These are phyloP conservation scores for Sylvicapra grimmia DNA, from an alignment of 2,113 vertebrate species.

Conservation along the genomic window DNA sequence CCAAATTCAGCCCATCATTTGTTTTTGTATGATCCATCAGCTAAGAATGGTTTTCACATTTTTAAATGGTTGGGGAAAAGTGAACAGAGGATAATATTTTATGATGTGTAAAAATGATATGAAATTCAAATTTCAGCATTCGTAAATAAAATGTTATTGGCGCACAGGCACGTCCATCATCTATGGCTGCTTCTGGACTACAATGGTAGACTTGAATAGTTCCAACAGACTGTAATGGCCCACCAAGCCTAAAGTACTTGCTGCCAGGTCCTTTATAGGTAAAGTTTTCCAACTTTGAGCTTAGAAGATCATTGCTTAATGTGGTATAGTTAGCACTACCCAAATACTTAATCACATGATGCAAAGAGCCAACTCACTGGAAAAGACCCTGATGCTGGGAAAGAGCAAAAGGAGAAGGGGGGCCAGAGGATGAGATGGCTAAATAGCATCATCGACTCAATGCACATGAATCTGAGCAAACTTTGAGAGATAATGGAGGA, in stretches of 20 bases:
- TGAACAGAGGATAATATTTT: neutral
- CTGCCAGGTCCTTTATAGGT: neutral
- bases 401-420: neutral
- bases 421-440: neutral
- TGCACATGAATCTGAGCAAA: neutral
- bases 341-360: neutral
- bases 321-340: neutral
- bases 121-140: constrained; percentile 22
- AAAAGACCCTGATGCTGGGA: neutral
- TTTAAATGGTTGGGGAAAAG: neutral
- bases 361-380: neutral
- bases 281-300: neutral
- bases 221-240: neutral
- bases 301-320: neutral
- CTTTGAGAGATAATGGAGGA: neutral
- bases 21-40: neutral
- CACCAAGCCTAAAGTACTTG: neutral
- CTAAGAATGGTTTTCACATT: neutral
- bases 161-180: neutral
- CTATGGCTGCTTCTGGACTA: neutral
- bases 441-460: neutral
- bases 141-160: neutral
- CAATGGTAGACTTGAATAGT: neutral
- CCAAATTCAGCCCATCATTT: neutral
- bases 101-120: neutral